Evolutionary conservation across 1,140 invertebrate genomes (phyloP).

Genomic region (Manduca sexta): DNA sequence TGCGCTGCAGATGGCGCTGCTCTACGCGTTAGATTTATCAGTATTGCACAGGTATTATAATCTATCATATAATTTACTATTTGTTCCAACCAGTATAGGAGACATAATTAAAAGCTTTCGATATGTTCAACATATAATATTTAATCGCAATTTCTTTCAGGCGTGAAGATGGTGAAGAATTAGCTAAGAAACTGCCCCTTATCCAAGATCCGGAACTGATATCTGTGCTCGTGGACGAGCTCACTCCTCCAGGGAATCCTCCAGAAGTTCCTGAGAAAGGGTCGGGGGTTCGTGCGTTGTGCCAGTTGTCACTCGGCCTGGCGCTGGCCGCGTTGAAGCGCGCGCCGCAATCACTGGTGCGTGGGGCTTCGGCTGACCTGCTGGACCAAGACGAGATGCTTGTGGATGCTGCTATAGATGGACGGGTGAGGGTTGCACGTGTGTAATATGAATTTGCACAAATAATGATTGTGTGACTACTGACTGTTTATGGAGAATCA

Average conservation of each 20-base stretch:
- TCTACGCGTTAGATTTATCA: constrained; percentile 90
- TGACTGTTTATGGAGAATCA: no score
- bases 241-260: constrained; percentile 61
- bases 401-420: constrained; percentile 84
- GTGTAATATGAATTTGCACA: no score
- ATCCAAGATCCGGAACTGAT: constrained; percentile 81
- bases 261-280: constrained; percentile 64
- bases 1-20: constrained; percentile 85
- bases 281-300: constrained; percentile 80
- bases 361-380: constrained; percentile 35
- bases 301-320: constrained; percentile 86
- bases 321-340: constrained; percentile 85
- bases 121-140: background rate
- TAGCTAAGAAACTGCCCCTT: constrained; percentile 82
- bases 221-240: constrained; percentile 68
- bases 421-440: constrained; percentile 78
- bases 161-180: constrained; percentile 77
- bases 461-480: no score
- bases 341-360: constrained; percentile 60
- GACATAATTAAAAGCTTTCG: background rate
- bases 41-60: constrained; percentile 76
- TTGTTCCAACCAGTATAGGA: no score
- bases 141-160: constrained; percentile 24
- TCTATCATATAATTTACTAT: background rate
- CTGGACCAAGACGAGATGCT: constrained; percentile 85